Conservation (phyloP, 2,797 vertebrate genomes). For the Glyptemys insculpta region DNA sequence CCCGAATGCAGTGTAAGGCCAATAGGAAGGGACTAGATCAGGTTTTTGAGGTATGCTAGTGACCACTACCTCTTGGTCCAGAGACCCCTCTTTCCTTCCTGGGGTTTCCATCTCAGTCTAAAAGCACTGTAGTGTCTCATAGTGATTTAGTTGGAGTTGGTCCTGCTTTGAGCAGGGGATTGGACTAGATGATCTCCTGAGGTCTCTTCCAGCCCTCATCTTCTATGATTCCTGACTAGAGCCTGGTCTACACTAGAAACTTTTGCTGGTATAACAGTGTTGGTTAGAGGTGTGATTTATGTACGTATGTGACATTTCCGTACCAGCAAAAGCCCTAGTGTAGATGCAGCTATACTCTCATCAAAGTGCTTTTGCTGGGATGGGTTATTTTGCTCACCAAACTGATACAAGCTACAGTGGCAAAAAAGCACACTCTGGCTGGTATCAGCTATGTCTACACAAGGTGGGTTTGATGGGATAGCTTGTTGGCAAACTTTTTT, state of each 20-base stretch:
- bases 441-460: neutral
- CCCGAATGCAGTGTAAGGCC: neutral
- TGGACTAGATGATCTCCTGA: no score
- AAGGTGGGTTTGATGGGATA: neutral
- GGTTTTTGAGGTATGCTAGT: neutral
- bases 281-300: neutral
- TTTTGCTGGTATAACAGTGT: neutral
- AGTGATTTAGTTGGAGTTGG: no score
- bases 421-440: neutral
- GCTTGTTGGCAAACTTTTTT: neutral
- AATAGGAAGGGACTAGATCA: neutral
- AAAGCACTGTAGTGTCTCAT: neutral
- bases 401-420: neutral
- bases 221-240: no score
- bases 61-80: neutral
- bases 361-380: neutral
- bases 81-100: neutral
- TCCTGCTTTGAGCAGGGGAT: no score
- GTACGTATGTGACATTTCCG: no score
- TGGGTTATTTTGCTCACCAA: neutral
- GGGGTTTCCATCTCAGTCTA: neutral
- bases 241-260: neutral
- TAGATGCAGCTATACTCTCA: neutral
- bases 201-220: no score
- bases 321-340: neutral